phyloP scores from a whole-genome alignment of 2,888 invertebrate species.

The Dolichopus griseipennis region DNA sequence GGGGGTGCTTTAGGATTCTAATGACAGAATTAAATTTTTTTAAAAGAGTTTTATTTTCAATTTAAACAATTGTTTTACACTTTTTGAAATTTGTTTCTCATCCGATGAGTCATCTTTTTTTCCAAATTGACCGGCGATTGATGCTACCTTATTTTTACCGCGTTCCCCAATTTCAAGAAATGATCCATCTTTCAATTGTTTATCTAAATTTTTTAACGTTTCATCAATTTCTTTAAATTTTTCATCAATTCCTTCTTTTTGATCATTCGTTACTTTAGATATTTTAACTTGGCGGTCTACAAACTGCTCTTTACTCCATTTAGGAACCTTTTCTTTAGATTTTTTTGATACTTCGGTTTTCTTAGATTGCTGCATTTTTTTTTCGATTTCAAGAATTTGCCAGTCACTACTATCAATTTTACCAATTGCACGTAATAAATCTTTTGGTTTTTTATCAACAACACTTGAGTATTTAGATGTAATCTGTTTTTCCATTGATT shows the following conservation, averaged over 20 bases:
- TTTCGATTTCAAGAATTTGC: slow-evolving; percentile 84
- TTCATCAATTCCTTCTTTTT: slow-evolving; percentile 47
- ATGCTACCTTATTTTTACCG: slow-evolving; percentile 70
- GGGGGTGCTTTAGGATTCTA: slow-evolving; percentile 53
- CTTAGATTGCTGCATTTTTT: slow-evolving; percentile 62
- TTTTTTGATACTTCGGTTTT: slow-evolving; percentile 42
- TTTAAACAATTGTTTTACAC: slow-evolving; percentile 32
- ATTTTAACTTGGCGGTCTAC: slow-evolving; percentile 61
- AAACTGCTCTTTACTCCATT: slow-evolving; percentile 78
- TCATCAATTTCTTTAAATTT: slow-evolving; percentile 66
- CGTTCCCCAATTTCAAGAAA: slow-evolving; percentile 54
- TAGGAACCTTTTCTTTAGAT: slow-evolving; percentile 69
- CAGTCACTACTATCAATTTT: slow-evolving; percentile 83
- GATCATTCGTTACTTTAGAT: slow-evolving; percentile 53
- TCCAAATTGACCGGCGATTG: slow-evolving; percentile 70
- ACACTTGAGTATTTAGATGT: slow-evolving; percentile 49
- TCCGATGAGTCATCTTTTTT: slow-evolving; percentile 42
- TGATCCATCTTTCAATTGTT: slow-evolving; percentile 69
- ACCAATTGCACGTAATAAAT: slow-evolving; percentile 76
- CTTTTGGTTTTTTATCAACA: slow-evolving; percentile 71
- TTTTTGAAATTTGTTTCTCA: slow-evolving; percentile 38
- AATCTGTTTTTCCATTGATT: slow-evolving; percentile 71
- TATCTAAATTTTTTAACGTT: slow-evolving; percentile 60
- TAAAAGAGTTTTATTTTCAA: background rate
- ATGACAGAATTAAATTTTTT: slow-evolving; percentile 12